These are phyloP conservation scores for Scomberomorus guttatus DNA, from an alignment of 2,797 vertebrate species.

Conservation along the genomic window DNA sequence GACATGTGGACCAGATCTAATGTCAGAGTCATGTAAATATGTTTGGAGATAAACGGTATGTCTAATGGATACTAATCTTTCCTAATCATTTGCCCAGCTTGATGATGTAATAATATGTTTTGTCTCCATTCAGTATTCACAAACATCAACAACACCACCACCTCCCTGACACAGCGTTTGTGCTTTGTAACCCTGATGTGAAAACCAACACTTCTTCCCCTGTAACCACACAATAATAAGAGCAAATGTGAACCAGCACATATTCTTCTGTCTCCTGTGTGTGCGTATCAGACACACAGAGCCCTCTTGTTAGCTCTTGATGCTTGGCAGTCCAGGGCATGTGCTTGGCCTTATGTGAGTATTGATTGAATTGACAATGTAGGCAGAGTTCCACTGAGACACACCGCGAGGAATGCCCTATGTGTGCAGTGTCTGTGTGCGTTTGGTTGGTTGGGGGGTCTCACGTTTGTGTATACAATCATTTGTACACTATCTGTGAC, in stretches of 20 bases:
- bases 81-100: not conserved
- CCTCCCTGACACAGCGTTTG: not conserved
- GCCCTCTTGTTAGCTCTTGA: conserved; percentile 27
- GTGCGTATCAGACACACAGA: not conserved
- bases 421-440: not conserved
- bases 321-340: not conserved
- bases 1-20: not conserved
- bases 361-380: conserved; percentile 49
- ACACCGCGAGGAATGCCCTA: not conserved
- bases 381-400: conserved; percentile 29
- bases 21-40: conserved; percentile 7
- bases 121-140: not conserved
- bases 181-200: conserved; percentile 7
- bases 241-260: not conserved
- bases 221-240: not conserved
- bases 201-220: conserved; percentile 1
- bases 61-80: not conserved
- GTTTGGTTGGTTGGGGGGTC: not conserved
- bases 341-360: conserved; percentile 37
- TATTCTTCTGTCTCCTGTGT: not conserved
- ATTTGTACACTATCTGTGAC: conserved; percentile 18
- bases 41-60: not conserved
- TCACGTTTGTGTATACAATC: conserved; percentile 22
- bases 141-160: too few species aligned
- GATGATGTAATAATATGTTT: not conserved